Percentiles rank a stretch among this genome's conserved stretches.
phyloP scores from a whole-genome alignment of 2,888 invertebrate species.

The Allophyes oxyacanthae region DNA sequence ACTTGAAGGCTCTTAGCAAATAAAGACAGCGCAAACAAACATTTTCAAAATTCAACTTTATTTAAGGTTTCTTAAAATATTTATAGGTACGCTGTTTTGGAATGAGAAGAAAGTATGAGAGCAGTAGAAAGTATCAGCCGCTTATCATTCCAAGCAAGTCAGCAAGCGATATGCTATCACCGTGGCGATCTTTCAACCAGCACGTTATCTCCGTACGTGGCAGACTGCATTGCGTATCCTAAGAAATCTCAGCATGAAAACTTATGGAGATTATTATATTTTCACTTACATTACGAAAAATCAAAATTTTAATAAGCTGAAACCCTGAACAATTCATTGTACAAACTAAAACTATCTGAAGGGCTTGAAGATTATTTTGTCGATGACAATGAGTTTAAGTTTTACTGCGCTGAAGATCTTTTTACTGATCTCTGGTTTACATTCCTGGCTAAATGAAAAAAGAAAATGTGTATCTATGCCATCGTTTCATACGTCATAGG shows the following conservation, averaged over 20 bases:
- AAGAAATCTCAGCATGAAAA: slow-evolving; percentile 13
- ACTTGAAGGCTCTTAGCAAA: slow-evolving; percentile 42
- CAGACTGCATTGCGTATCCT: slow-evolving; percentile 13
- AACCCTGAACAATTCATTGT: too few relatives aligned
- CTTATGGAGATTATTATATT: slow-evolving; percentile 1
- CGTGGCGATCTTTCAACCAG: slow-evolving; percentile 21
- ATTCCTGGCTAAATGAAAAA: neutral
- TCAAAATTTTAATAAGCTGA: too few relatives aligned
- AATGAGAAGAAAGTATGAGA: slow-evolving; percentile 16
- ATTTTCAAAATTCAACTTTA: slow-evolving; percentile 7
- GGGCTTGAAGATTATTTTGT: too few relatives aligned
- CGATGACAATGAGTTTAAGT: too few relatives aligned
- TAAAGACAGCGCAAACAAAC: slow-evolving; percentile 30
- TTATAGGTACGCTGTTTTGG: neutral
- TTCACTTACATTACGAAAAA: too few relatives aligned
- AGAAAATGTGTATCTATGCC: slow-evolving; percentile 1
- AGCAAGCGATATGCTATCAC: slow-evolving; percentile 39
- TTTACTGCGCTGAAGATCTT: neutral
- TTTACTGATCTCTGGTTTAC: neutral
- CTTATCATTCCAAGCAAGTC: slow-evolving; percentile 35
- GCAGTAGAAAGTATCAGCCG: slow-evolving; percentile 30
- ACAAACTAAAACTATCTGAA: too few relatives aligned
- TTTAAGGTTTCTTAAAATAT: slow-evolving; percentile 4
- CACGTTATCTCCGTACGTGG: slow-evolving; percentile 15
- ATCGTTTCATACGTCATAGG: neutral